Percentiles rank a stretch among this genome's conserved stretches.
Evolutionary conservation across 2,888 invertebrate genomes (phyloP).

Genomic region (Patella caerulea): DNA sequence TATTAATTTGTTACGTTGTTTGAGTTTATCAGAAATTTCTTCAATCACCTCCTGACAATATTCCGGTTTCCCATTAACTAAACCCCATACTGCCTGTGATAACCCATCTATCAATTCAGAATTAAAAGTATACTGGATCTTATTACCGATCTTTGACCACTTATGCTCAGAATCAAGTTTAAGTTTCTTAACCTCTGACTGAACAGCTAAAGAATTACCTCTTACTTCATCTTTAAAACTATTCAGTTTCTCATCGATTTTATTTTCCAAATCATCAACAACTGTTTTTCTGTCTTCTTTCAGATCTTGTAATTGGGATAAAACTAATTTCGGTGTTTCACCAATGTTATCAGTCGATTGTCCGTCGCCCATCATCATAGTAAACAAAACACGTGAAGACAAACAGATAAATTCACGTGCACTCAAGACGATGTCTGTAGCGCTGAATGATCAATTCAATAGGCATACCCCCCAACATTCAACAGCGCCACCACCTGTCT

Average conservation of each 20-base stretch:
- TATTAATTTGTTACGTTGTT: conserved; percentile 33
- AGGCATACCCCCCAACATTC: background rate
- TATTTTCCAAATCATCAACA: background rate
- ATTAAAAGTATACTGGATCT: conserved; percentile 32
- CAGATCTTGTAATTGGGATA: background rate
- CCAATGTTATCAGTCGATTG: background rate
- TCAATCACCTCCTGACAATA: conserved; percentile 21
- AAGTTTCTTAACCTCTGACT: conserved; percentile 24
- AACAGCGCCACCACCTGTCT: too few relatives aligned
- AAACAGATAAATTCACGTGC: background rate
- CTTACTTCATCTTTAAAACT: conserved; percentile 24
- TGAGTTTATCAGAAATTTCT: conserved; percentile 22
- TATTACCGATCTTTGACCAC: conserved; percentile 30
- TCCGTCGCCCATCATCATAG: background rate
- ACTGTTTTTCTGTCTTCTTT: background rate
- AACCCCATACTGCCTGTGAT: conserved; percentile 24
- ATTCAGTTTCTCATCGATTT: conserved; percentile 12
- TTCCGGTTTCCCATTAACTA: conserved; percentile 26
- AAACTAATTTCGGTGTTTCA: background rate
- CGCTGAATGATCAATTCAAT: background rate
- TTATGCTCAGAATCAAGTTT: conserved; percentile 26
- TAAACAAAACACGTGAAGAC: background rate
- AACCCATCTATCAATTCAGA: conserved; percentile 19
- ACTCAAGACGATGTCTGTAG: background rate
- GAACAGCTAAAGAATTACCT: conserved; percentile 15